A percentile compares a stretch with the other conserved stretches of the same genome.
Conservation (phyloP, 2,888 invertebrate genomes). For the Orthosia gothica region DNA sequence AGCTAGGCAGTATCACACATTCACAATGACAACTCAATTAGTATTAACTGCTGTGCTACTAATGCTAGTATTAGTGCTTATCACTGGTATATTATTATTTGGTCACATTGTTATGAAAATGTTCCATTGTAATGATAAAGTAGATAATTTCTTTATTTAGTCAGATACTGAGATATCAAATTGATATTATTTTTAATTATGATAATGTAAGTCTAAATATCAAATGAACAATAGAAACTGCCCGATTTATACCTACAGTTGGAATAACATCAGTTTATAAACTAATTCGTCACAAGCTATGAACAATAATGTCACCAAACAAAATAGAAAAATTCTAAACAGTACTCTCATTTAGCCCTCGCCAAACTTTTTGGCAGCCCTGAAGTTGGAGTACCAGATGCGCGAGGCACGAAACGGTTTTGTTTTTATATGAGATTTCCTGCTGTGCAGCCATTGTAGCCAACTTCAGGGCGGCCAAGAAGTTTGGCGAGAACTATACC, state of each 20-base stretch:
- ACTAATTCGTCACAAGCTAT: background rate
- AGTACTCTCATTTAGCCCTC: too few species aligned
- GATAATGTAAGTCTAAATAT: constrained; percentile 23
- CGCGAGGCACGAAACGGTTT: too few species aligned
- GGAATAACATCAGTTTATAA: background rate
- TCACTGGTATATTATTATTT: constrained; percentile 22
- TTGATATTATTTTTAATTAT: constrained; percentile 42
- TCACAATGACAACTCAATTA: background rate
- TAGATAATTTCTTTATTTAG: constrained; percentile 30
- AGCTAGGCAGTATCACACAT: background rate
- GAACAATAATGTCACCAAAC: background rate
- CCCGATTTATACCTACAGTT: background rate
- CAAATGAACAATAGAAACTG: background rate
- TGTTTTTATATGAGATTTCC: too few species aligned
- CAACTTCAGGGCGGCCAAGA: too few species aligned
- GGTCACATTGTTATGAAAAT: constrained; percentile 25
- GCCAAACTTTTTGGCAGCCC: too few species aligned
- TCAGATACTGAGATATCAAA: constrained; percentile 46
- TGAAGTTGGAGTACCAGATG: too few species aligned
- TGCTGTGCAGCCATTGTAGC: too few species aligned
- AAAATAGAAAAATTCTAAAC: background rate
- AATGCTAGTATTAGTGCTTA: constrained; percentile 9
- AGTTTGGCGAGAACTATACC: too few species aligned
- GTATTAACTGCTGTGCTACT: background rate
- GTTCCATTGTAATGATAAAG: constrained; percentile 28